These are phyloP conservation scores for Coptodon rendalli DNA, from an alignment of 2,113 vertebrate species.

Conservation along the genomic window DNA sequence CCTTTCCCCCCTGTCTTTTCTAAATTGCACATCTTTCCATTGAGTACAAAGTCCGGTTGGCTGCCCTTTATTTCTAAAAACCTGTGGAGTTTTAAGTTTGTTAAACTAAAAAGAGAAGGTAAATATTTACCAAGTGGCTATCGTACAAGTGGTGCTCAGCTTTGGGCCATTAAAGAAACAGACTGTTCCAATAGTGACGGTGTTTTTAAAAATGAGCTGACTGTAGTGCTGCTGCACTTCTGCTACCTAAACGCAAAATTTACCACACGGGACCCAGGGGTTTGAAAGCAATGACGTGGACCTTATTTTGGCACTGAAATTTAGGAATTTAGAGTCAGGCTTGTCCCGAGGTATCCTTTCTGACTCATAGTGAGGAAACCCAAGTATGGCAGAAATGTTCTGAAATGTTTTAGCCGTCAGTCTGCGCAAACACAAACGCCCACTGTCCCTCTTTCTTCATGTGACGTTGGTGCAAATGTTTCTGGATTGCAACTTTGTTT, in stretches of 20 bases:
- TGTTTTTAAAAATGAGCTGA: background rate
- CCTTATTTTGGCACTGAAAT: background rate
- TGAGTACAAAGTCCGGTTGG: background rate
- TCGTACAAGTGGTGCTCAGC: background rate
- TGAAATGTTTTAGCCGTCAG: background rate
- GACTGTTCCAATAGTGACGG: background rate
- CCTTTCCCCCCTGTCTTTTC: background rate
- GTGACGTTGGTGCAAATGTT: background rate
- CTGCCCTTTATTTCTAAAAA: background rate
- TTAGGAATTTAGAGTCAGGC: background rate
- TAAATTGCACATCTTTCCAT: background rate
- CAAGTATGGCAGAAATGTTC: constrained; percentile 5
- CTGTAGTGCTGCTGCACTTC: background rate
- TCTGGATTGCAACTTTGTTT: background rate
- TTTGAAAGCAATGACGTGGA: background rate
- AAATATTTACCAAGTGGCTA: constrained; percentile 33
- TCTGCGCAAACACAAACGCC: background rate
- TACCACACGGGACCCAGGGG: background rate
- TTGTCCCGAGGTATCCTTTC: background rate
- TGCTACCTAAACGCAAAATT: background rate
- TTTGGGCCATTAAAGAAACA: background rate
- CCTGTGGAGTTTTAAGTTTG: background rate
- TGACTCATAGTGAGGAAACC: constrained; percentile 12
- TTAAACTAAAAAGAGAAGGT: background rate
- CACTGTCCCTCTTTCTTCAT: background rate